phyloP scores from a whole-genome alignment of 2,113 vertebrate species.

The Coptodon bakossiorum region DNA sequence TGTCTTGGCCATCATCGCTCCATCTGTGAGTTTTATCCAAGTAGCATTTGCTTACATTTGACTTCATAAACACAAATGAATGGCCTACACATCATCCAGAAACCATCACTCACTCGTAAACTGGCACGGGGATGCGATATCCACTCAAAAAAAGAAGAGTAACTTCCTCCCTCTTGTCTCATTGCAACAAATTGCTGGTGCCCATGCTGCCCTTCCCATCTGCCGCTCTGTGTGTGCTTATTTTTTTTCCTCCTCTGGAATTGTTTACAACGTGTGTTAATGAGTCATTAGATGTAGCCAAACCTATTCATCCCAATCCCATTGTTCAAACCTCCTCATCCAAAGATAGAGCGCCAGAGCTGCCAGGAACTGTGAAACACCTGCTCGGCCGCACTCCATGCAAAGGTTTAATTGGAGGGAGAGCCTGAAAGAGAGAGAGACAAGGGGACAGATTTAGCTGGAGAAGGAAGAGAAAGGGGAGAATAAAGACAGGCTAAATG shows the following conservation, averaged over 20 bases:
- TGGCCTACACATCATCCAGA: neutral
- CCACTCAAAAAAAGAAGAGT: neutral
- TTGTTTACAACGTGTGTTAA: constrained; percentile 46
- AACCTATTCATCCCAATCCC: constrained; percentile 33
- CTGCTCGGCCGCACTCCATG: constrained; percentile 30
- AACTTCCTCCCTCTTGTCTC: neutral
- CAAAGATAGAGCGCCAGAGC: neutral
- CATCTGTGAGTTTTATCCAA: neutral
- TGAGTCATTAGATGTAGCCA: constrained; percentile 41
- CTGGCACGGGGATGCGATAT: neutral
- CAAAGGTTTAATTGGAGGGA: constrained; percentile 33
- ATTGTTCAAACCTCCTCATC: constrained; percentile 14
- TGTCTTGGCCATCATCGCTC: neutral
- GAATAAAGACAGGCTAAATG: neutral
- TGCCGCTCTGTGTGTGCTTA: constrained; percentile 5
- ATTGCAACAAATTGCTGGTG: constrained; percentile 7
- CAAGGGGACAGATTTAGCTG: constrained; percentile 9
- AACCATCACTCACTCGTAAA: constrained; percentile 1
- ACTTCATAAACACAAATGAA: neutral
- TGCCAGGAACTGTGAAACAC: constrained; percentile 28
- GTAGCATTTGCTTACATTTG: neutral
- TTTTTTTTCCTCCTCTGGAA: neutral
- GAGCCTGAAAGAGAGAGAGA: neutral
- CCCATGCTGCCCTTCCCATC: constrained; percentile 34
- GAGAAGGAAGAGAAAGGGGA: neutral